phyloP scores from a whole-genome alignment of 2,113 vertebrate genomes.

The Cyphotilapia sp. region DNA sequence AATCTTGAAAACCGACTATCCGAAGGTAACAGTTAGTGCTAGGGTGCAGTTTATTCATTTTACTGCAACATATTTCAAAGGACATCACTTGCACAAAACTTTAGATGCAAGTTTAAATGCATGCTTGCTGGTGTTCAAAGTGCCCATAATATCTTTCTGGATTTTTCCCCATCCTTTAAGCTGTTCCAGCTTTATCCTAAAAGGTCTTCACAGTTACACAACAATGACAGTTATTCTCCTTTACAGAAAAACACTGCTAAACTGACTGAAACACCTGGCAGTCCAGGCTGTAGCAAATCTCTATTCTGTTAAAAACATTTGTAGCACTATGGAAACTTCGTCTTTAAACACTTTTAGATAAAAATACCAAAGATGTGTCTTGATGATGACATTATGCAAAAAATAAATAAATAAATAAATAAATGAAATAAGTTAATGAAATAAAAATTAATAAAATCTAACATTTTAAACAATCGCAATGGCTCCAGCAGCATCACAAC shows the following conservation, averaged over 20 bases:
- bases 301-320: not conserved
- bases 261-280: not conserved
- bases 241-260: not conserved
- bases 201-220: not conserved
- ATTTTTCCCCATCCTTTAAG: not conserved
- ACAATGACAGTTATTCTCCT: not conserved
- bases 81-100: not conserved
- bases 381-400: not conserved
- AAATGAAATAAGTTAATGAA: not conserved
- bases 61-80: not conserved
- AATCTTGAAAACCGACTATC: not conserved
- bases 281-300: not conserved
- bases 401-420: too few relatives aligned
- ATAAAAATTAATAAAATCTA: not conserved
- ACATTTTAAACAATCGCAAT: not conserved
- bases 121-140: not conserved
- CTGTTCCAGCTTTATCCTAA: not conserved
- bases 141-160: not conserved
- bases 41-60: not conserved
- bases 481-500: not conserved
- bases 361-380: not conserved
- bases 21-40: not conserved
- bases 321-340: not conserved
- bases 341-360: not conserved
- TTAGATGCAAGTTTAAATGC: not conserved